Percentiles rank a stretch among this genome's conserved stretches.
Conservation (phyloP, 2,888 invertebrate genomes). For the Pachycephus smyrnensis region DNA sequence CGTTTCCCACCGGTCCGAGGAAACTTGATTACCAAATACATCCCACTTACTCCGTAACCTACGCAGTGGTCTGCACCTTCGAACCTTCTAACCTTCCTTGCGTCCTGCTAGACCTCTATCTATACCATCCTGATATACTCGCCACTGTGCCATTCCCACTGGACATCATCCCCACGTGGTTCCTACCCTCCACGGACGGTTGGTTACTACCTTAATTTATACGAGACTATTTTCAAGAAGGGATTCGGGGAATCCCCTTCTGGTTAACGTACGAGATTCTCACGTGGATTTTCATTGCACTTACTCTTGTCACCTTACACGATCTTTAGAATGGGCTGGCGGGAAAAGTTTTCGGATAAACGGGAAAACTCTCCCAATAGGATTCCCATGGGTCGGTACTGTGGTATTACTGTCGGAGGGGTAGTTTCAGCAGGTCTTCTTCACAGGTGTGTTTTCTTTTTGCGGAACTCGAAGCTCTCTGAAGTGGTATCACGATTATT, state of each 20-base stretch:
- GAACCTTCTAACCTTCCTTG: not conserved
- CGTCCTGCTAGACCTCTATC: not conserved
- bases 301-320: not conserved
- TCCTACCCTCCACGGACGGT: not conserved
- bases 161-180: not conserved
- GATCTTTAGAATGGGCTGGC: not conserved
- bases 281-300: not conserved
- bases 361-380: not conserved
- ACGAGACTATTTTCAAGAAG: not conserved
- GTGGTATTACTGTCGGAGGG: not conserved
- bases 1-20: slow-evolving; percentile 23
- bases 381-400: not conserved
- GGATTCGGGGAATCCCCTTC: not conserved
- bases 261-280: not conserved
- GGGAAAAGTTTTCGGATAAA: not conserved
- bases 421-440: not conserved
- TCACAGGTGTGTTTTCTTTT: not conserved
- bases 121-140: not conserved
- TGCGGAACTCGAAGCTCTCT: not conserved
- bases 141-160: not conserved
- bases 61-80: not conserved
- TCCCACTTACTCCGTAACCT: slow-evolving; percentile 1
- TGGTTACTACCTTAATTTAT: not conserved
- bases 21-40: slow-evolving; percentile 43
- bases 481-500: not conserved